Evolutionary conservation across 2,113 vertebrate genomes (phyloP), one percentile per base, ranked within the genome.

Genomic region (Notarius lentiginosus): DNA sequence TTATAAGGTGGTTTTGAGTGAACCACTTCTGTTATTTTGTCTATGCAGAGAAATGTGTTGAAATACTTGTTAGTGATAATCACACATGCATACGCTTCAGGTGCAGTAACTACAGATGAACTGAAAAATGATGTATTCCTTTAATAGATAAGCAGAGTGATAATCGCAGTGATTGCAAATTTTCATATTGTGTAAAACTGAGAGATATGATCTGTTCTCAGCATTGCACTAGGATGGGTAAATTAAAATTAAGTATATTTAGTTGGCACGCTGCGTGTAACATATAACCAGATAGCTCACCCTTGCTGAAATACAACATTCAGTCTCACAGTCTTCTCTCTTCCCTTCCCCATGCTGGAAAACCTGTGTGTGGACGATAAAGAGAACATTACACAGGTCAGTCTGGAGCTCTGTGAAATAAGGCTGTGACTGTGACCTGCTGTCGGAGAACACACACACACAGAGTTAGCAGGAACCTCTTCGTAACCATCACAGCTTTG

Each of bases 351-450:
- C 11, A 24, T 61, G 70, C 41, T 63, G 34, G 18, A 56, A 63
- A 77, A 51, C 9, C 56, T 76, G n/a, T 75, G 56, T 79, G 60
- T 51, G 83, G 49, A 60, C 61, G 70, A 84, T 75, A 58, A 77
- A 79, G n/a, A 86, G 49, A 55, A 49, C 76, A 84, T 49, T 76
- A 75, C 53, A 2, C 53, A n/a, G 34, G 34, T 61, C 83, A 49
- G 24, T 49, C 20, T 49, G 30, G 22, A 61, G 83, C 41, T 34
- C 17, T 65, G 61, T 65, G n/a, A 79, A 4, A 76, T n/a, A 41
- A 63, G 24, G 1, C 70, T 55, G 27, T 79, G 55, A 85, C 66
- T 51, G 58, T 66, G 27, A 27, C 73, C 84, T 63, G 24, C 72
- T 77, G 30, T 63, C 34, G 5, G 34, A 22, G 17, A 49, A 65